Percentiles rank a stretch among this genome's conserved stretches.
phyloP scores from a whole-genome alignment of 2,797 vertebrate species.

The Valencia hispanica region DNA sequence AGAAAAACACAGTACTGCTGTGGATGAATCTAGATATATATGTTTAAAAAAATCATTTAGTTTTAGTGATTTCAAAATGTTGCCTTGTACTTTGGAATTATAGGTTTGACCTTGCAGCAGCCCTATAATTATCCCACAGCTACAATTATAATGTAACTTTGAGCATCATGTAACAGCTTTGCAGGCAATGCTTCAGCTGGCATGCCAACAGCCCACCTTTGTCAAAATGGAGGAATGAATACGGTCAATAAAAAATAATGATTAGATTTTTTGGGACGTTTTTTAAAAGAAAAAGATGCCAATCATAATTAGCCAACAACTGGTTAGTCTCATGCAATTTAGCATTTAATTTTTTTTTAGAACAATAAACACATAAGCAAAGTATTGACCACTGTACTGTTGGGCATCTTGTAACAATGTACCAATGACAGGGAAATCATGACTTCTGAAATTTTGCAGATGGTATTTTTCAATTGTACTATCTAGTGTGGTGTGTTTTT shows the following conservation, averaged over 20 bases:
- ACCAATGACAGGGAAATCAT: too few species aligned
- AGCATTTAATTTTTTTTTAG: neutral
- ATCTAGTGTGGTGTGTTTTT: too few species aligned
- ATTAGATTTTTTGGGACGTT: neutral
- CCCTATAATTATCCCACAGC: constrained; percentile 5
- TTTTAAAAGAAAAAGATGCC: neutral
- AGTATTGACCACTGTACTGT: too few species aligned
- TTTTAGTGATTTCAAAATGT: neutral
- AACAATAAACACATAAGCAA: neutral
- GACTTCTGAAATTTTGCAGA: too few species aligned
- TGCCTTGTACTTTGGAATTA: neutral
- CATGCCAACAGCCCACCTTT: neutral
- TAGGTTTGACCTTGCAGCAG: neutral
- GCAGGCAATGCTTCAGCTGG: neutral
- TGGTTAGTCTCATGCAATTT: neutral
- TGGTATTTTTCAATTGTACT: too few species aligned
- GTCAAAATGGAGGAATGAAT: neutral
- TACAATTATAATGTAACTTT: constrained; percentile 6
- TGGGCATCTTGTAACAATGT: too few species aligned
- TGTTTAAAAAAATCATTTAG: neutral
- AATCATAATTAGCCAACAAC: neutral
- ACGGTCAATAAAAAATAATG: too few species aligned
- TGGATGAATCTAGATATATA: constrained; percentile 34
- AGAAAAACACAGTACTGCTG: constrained; percentile 20
- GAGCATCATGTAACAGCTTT: neutral